These are phyloP conservation scores for Amphibalanus amphitrite DNA, from an alignment of 1,140 invertebrate species.

Conservation along the genomic window DNA sequence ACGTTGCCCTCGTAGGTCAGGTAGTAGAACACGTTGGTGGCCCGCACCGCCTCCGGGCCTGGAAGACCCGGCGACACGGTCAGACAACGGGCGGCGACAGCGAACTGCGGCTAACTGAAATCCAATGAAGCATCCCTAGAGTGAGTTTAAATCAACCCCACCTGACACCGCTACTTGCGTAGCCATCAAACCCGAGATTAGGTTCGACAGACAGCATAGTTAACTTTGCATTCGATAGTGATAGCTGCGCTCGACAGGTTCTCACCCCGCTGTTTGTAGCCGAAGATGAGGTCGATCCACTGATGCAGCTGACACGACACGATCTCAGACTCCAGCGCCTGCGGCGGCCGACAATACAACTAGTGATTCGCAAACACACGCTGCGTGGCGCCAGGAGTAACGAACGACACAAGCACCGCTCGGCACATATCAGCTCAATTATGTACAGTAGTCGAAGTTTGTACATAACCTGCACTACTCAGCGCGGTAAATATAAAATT, in stretches of 20 bases:
- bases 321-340: constrained; percentile 96
- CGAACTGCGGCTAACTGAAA: background rate
- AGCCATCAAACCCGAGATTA: background rate
- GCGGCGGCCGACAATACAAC: background rate
- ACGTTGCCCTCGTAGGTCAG: constrained; percentile 96
- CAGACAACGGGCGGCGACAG: background rate
- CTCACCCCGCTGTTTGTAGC: constrained; percentile 92
- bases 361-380: too few relatives aligned
- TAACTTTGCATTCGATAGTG: too few relatives aligned
- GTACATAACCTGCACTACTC: too few relatives aligned
- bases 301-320: constrained; percentile 98
- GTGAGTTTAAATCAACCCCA: too few relatives aligned
- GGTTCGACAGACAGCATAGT: too few relatives aligned
- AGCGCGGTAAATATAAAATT: too few relatives aligned
- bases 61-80: constrained; percentile 1
- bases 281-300: constrained; percentile 99
- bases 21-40: constrained; percentile 98
- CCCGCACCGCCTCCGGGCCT: constrained; percentile 90
- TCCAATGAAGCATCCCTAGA: background rate
- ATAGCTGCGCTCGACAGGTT: too few relatives aligned
- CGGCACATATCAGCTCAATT: too few relatives aligned
- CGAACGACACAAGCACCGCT: too few relatives aligned
- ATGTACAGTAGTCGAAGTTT: too few relatives aligned
- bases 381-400: too few relatives aligned
- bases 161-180: too few relatives aligned